Conservation (phyloP, 2,888 invertebrate species). For the Helobdella robusta region DNA sequence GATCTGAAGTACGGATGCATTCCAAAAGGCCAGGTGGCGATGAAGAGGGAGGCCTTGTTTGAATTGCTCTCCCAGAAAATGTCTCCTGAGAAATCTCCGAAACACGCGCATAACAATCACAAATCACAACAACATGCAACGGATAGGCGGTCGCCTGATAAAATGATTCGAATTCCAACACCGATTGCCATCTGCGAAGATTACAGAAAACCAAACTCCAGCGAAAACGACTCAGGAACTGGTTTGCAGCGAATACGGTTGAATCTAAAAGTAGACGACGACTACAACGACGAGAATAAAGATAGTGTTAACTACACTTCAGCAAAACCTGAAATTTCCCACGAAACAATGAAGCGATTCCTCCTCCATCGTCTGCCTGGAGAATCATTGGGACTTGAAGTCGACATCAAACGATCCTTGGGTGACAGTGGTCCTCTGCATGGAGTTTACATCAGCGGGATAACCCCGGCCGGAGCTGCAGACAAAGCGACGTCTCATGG, state of each 20-base stretch:
- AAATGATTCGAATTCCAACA: too few species aligned
- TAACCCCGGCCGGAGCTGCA: conserved; percentile 43
- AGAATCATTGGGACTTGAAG: conserved; percentile 77
- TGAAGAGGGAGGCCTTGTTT: conserved; percentile 8
- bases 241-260: too few species aligned
- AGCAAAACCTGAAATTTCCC: background rate
- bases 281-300: background rate
- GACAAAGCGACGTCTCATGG: conserved; percentile 36
- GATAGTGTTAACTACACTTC: conserved; percentile 3
- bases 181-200: background rate
- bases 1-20: background rate
- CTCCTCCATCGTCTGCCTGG: conserved; percentile 75
- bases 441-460: conserved; percentile 61
- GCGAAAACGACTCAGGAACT: background rate
- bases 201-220: background rate
- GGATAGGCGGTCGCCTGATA: too few species aligned
- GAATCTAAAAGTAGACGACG: too few species aligned
- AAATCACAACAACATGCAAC: too few species aligned
- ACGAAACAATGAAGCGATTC: conserved; percentile 54
- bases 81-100: conserved; percentile 5
- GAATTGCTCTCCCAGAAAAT: background rate
- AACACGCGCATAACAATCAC: background rate
- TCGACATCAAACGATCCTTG: conserved; percentile 83
- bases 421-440: conserved; percentile 70
- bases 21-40: background rate